A percentile compares a stretch with the other conserved stretches of the same genome.
Evolutionary conservation across 2,797 vertebrate species (phyloP).

Genomic region (Sebastiscus tertius): DNA sequence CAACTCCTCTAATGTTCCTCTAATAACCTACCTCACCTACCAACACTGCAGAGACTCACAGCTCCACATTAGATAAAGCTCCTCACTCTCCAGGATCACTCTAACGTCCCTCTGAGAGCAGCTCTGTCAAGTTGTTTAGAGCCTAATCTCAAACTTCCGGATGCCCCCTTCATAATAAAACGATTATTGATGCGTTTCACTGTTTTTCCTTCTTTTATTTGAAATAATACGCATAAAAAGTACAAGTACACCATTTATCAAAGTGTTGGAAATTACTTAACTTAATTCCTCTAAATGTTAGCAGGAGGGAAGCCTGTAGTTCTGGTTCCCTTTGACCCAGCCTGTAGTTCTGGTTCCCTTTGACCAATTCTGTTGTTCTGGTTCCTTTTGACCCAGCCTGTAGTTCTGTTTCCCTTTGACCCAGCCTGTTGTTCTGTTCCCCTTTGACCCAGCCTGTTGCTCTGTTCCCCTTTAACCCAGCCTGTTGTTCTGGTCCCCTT

Average conservation of each 20-base stretch:
- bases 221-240: background rate
- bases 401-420: too few relatives aligned
- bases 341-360: rapidly evolving
- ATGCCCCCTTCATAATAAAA: conserved; percentile 66
- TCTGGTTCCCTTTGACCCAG: too few relatives aligned
- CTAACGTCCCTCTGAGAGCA: conserved; percentile 35
- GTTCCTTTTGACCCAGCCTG: too few relatives aligned
- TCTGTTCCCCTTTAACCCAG: too few relatives aligned
- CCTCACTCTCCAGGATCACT: conserved; percentile 65
- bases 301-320: too few relatives aligned
- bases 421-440: too few relatives aligned
- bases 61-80: conserved; percentile 46
- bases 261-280: background rate
- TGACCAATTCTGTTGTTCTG: too few relatives aligned
- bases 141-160: conserved; percentile 47
- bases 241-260: background rate
- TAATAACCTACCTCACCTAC: background rate
- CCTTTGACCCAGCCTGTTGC: too few relatives aligned
- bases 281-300: background rate
- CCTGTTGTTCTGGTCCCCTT: too few relatives aligned
- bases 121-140: conserved; percentile 29
- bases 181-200: background rate
- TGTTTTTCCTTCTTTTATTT: background rate
- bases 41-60: background rate
- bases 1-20: background rate